These are phyloP conservation scores for Ellobius talpinus DNA, from an alignment of 2,113 vertebrate genomes.

Conservation along the genomic window DNA sequence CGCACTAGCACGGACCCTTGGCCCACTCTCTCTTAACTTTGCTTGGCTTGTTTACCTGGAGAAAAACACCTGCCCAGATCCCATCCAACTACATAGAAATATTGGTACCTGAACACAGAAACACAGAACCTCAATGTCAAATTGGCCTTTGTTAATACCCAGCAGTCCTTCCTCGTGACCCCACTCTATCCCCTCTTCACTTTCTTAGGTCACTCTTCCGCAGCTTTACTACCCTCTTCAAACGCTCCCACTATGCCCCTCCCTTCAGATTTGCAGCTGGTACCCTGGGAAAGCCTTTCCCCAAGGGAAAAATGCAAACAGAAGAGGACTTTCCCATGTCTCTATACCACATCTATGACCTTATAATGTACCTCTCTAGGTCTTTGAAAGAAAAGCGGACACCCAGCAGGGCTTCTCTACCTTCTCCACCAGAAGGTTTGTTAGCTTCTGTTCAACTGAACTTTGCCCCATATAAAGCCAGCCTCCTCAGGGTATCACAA, in stretches of 20 bases:
- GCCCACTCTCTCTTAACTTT: neutral
- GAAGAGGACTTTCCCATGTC: neutral
- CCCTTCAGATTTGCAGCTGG: neutral
- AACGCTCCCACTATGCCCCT: too few species aligned
- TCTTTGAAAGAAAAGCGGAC: neutral
- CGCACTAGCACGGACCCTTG: neutral
- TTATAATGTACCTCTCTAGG: neutral
- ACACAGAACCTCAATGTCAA: neutral
- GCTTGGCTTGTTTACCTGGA: neutral
- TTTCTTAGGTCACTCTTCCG: neutral
- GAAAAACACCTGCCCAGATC: neutral
- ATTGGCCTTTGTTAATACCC: neutral
- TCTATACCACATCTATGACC: neutral
- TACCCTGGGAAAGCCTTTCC: neutral
- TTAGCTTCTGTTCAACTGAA: too few species aligned
- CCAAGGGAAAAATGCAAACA: neutral
- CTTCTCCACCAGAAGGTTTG: neutral
- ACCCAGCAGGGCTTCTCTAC: neutral
- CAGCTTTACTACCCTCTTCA: neutral
- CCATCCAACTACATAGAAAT: neutral
- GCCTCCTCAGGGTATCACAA: neutral
- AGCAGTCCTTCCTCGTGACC: too few species aligned
- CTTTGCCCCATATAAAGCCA: neutral
- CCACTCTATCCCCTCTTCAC: neutral
- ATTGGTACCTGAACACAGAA: neutral